Conservation (phyloP, 2,888 invertebrate genomes). For the Teleiodes luculella region DNA sequence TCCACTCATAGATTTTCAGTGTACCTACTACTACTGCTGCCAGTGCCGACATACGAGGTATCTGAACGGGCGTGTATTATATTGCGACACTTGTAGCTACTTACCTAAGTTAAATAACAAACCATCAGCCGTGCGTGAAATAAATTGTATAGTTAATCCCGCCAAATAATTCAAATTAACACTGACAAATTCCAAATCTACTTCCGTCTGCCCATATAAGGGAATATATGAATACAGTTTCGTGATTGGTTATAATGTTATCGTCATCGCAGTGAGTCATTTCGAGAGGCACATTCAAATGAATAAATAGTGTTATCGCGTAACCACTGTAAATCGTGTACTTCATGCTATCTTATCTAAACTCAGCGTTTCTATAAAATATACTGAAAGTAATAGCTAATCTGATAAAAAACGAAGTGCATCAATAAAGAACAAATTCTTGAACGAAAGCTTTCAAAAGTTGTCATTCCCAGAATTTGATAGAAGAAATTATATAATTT, state of each 20-base stretch:
- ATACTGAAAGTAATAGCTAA: background rate
- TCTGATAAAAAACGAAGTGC: conserved; percentile 1
- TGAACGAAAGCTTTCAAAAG: background rate
- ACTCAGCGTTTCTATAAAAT: background rate
- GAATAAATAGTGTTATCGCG: conserved; percentile 47
- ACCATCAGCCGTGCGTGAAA: too few species aligned
- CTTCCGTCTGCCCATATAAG: conserved; percentile 80
- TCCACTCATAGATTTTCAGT: too few species aligned
- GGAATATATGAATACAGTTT: conserved; percentile 78
- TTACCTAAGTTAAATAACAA: too few species aligned
- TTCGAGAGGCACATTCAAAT: conserved; percentile 44
- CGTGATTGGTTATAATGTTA: conserved; percentile 73
- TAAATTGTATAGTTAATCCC: conserved; percentile 31
- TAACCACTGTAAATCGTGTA: conserved; percentile 22
- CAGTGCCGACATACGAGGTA: background rate
- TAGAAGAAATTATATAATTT: background rate
- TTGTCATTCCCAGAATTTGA: background rate
- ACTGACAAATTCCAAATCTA: conserved; percentile 37
- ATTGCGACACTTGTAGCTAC: background rate
- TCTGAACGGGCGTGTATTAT: background rate
- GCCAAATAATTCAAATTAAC: conserved; percentile 44
- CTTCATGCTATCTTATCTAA: conserved; percentile 12
- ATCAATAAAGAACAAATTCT: background rate
- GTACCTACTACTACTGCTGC: too few species aligned
- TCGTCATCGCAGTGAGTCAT: conserved; percentile 66